phyloP scores from a whole-genome alignment of 2,888 invertebrate genomes.

The Spialia ferax region DNA sequence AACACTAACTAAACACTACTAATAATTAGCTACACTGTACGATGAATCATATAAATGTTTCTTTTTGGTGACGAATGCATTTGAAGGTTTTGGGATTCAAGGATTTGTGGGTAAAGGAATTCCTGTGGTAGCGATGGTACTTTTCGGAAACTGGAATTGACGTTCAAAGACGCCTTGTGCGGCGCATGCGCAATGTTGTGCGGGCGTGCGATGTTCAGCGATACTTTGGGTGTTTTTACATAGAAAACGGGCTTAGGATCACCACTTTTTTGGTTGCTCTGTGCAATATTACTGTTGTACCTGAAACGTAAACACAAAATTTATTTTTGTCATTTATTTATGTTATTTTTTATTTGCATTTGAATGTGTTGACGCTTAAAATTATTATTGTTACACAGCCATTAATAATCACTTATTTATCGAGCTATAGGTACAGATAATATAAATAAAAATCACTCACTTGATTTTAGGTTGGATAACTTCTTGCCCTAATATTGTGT shows the following conservation, averaged over 20 bases:
- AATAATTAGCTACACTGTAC: neutral
- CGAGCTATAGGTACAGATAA: too few relatives aligned
- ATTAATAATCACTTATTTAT: too few relatives aligned
- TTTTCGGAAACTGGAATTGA: constrained; percentile 16
- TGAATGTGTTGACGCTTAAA: too few relatives aligned
- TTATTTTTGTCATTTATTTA: neutral
- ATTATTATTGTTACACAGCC: too few relatives aligned
- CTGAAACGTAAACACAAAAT: neutral
- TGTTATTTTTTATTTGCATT: too few relatives aligned
- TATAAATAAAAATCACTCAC: neutral
- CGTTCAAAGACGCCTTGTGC: constrained; percentile 16
- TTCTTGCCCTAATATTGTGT: neutral
- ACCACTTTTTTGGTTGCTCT: neutral
- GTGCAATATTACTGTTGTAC: neutral
- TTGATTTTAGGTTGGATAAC: neutral
- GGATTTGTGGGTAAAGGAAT: neutral
- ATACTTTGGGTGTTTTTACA: constrained; percentile 12
- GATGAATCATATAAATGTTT: neutral
- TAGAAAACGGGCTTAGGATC: neutral
- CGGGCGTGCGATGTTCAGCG: constrained; percentile 8
- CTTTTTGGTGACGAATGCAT: neutral
- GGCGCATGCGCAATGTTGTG: constrained; percentile 13
- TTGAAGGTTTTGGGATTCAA: neutral
- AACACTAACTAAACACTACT: neutral
- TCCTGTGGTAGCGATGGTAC: neutral